Conservation (phyloP, 2,888 invertebrate species). For the Gymnocheta viridis region DNA sequence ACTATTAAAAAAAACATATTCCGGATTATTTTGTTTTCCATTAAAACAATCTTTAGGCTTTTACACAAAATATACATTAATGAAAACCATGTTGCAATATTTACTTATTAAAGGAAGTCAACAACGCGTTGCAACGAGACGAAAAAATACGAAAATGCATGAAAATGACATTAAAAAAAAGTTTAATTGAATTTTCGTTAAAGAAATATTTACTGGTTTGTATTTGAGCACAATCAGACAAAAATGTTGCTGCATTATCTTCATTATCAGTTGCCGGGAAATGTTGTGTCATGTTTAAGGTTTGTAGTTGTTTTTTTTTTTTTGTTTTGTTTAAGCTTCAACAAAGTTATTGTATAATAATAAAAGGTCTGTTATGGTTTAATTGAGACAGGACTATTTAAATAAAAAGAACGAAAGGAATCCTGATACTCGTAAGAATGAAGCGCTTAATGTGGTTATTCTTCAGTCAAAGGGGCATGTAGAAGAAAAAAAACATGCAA, state of each 20-base stretch:
- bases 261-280: constrained; percentile 4
- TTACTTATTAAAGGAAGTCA: constrained; percentile 52
- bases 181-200: constrained; percentile 48
- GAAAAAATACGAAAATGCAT: no score
- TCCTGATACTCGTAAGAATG: no score
- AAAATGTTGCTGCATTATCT: background rate
- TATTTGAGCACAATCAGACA: background rate
- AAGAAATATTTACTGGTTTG: constrained; percentile 19
- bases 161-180: constrained; percentile 3
- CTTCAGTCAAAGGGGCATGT: no score
- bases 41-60: constrained; percentile 47
- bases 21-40: constrained; percentile 18
- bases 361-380: no score
- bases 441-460: no score
- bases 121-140: background rate
- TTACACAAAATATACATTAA: constrained; percentile 53
- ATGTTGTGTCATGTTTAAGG: background rate
- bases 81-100: constrained; percentile 51
- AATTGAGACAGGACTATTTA: no score
- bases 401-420: no score
- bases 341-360: no score
- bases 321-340: no score
- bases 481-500: no score
- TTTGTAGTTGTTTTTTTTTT: background rate
- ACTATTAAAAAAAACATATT: constrained; percentile 2